Conservation (phyloP, 2,888 invertebrate genomes). For the Tenthredo amoena region DNA sequence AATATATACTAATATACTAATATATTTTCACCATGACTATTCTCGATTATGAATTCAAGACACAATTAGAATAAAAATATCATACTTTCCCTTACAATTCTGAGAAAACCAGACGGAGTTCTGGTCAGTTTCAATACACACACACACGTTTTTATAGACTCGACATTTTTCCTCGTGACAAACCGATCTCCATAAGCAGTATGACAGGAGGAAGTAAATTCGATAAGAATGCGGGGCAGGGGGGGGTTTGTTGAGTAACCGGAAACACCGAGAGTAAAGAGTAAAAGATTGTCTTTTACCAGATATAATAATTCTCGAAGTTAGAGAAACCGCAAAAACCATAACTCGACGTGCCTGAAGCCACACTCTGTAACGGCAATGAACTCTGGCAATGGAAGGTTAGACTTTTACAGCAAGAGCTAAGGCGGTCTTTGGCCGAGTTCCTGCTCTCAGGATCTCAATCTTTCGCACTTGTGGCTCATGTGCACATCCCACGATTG, state of each 20-base stretch:
- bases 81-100: background rate
- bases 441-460: background rate
- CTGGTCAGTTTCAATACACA: background rate
- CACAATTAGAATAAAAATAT: background rate
- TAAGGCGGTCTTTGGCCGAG: background rate
- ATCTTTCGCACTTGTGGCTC: constrained; percentile 12
- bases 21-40: too few species aligned
- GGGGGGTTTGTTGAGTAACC: background rate
- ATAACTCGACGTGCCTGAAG: background rate
- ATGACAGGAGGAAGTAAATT: background rate
- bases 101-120: background rate
- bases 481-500: background rate
- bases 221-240: background rate
- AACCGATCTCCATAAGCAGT: background rate
- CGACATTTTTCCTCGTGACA: background rate
- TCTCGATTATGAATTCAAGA: background rate
- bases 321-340: constrained; percentile 1
- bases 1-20: too few species aligned
- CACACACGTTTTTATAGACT: background rate
- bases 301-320: background rate
- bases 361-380: constrained; percentile 26
- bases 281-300: background rate
- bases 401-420: background rate
- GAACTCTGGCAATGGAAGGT: constrained; percentile 28
- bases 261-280: background rate